Evolutionary conservation across 2,113 vertebrate species (phyloP), one percentile per base, ranked within the genome.

Genomic region (Dromas ardeola): DNA sequence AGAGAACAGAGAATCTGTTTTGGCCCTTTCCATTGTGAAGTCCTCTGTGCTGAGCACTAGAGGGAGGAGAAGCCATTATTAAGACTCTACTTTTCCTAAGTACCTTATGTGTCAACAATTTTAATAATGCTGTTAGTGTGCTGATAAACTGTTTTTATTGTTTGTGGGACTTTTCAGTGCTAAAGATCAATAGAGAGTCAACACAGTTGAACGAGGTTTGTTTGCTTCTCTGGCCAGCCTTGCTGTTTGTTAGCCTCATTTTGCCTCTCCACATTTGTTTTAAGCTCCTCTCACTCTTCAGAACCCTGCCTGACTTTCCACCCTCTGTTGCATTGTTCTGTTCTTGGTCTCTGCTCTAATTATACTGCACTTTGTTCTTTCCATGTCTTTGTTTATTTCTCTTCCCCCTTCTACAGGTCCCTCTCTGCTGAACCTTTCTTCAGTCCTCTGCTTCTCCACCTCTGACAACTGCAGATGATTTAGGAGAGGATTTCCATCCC

Each of bases 1-100:
- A 71, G 38, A 49, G 45, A 90, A 70, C 18, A 36, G 30, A 47
- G 50, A 85, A n/a, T 66, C 59, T 72, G 26, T 17, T 85, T 59
- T 69, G 80, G 47, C 55, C 59, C 30, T 52, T 63, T 67, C 40
- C 43, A 25, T 38, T 11, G 3, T 78, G 25, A 58, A 42, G 58
- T 49, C 65, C 77, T 82, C 96, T 61, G 34, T 92, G 77, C 91
- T 89, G 56, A 86, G 69, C 56, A 74, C 73, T 49, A 43, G 52
- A 81, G 23, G 61, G 40, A 95, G 36, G 45, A 67, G 52, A 87
- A 81, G 55, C 40, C 47, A 49, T 81, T 87, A 69, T 49, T 86
- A 88, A 58, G 61, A 14, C 25, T 85, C 20, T 38, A 3, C 19
- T 87, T 76, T 82, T 88, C 77, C 23, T 30, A 52, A 88, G 38